A percentile compares a stretch with the other conserved stretches of the same genome.
These are phyloP conservation scores for Acleris holmiana DNA, from an alignment of 2,888 invertebrate species.

Conservation along the genomic window DNA sequence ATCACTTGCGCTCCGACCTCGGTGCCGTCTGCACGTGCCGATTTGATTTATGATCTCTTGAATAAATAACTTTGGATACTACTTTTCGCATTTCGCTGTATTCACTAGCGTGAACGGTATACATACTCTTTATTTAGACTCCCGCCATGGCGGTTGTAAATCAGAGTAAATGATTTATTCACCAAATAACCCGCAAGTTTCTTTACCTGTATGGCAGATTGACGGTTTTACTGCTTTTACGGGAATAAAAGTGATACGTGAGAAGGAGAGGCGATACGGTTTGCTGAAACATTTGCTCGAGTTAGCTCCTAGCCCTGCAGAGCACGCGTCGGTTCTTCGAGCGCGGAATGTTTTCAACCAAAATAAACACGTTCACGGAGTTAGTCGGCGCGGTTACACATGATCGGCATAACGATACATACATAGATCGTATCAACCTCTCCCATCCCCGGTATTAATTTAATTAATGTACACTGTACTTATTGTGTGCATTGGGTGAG, in stretches of 20 bases:
- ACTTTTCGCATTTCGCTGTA: conserved; percentile 43
- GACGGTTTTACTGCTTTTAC: conserved; percentile 22
- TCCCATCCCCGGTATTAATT: conserved; percentile 10
- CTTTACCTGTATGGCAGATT: conserved; percentile 27
- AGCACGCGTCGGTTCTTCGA: background rate
- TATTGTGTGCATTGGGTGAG: conserved; percentile 53
- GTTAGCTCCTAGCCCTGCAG: background rate
- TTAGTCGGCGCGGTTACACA: conserved; percentile 6
- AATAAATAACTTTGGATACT: conserved; percentile 71
- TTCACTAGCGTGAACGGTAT: conserved; percentile 30
- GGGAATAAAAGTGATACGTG: conserved; percentile 32
- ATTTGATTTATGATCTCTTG: conserved; percentile 75
- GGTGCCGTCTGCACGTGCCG: conserved; percentile 69
- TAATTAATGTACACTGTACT: conserved; percentile 36
- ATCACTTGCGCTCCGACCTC: conserved; percentile 50
- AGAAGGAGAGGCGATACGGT: conserved; percentile 9
- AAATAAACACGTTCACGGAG: conserved; percentile 4
- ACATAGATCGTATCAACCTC: conserved; percentile 1
- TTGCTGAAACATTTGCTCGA: conserved; percentile 4
- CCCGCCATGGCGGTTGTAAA: conserved; percentile 45
- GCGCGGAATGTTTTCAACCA: background rate
- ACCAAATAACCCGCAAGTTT: conserved; percentile 24
- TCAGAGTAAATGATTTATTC: conserved; percentile 33
- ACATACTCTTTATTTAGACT: conserved; percentile 25
- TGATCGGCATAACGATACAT: conserved; percentile 12